A percentile compares a stretch with the other conserved stretches of the same genome.
Evolutionary conservation across 1,140 invertebrate species (phyloP).

Genomic region (Littorina saxatilis): DNA sequence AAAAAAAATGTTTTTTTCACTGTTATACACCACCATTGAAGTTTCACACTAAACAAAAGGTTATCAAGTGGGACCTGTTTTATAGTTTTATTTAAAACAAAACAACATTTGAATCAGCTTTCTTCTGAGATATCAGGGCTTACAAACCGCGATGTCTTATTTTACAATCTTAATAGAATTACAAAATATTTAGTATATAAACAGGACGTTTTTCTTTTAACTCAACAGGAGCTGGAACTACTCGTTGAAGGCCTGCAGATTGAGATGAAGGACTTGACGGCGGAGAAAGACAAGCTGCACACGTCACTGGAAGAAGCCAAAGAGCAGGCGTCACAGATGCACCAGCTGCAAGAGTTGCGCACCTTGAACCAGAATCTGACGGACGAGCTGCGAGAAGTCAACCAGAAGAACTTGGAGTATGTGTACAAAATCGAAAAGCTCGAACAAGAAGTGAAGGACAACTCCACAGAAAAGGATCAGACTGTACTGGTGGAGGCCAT

Average conservation of each 20-base stretch:
- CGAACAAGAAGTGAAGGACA: constrained; percentile 48
- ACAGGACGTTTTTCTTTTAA: neutral
- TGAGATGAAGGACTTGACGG: constrained; percentile 47
- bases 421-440: constrained; percentile 50
- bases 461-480: constrained; percentile 40
- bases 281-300: constrained; percentile 31
- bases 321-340: neutral
- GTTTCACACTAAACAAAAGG: too few relatives aligned
- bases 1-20: too few relatives aligned
- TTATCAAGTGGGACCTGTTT: too few relatives aligned
- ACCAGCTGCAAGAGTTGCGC: constrained; percentile 33
- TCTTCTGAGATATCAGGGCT: too few relatives aligned
- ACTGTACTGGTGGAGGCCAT: constrained; percentile 42
- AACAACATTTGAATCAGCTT: too few relatives aligned
- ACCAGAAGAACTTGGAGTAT: constrained; percentile 57
- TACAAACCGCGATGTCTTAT: too few relatives aligned
- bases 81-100: too few relatives aligned
- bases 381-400: constrained; percentile 47
- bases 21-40: too few relatives aligned
- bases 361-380: constrained; percentile 34
- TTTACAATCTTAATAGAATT: too few relatives aligned
- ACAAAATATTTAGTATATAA: too few relatives aligned
- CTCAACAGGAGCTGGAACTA: constrained; percentile 21
- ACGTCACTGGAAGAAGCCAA: neutral
- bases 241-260: constrained; percentile 33